phyloP scores from a whole-genome alignment of 2,888 invertebrate genomes.

The Polymixis flavicincta region DNA sequence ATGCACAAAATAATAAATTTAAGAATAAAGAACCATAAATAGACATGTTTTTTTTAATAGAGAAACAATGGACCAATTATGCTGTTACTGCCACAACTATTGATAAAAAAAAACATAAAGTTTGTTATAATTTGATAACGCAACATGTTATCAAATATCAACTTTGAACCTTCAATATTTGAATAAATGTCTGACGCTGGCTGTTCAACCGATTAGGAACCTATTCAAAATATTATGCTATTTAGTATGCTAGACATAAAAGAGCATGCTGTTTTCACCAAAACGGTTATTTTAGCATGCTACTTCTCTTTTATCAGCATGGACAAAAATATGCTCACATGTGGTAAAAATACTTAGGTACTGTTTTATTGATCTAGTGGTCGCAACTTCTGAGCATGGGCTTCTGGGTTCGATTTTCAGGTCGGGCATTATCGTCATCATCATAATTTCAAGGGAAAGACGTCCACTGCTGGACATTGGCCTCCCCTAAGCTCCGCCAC shows the following conservation, averaged over 20 bases:
- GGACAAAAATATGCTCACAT: too few species aligned
- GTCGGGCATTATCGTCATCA: too few species aligned
- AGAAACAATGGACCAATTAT: conserved; percentile 14
- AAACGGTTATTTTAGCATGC: background rate
- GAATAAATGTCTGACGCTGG: background rate
- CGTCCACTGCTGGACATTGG: too few species aligned
- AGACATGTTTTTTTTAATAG: too few species aligned
- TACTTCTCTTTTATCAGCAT: background rate
- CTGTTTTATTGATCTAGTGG: too few species aligned
- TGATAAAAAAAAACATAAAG: background rate
- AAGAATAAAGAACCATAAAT: background rate
- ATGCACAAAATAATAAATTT: background rate
- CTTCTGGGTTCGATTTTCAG: too few species aligned
- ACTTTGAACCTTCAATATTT: conserved; percentile 51
- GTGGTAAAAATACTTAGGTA: too few species aligned
- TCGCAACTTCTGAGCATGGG: too few species aligned
- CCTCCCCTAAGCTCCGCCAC: too few species aligned
- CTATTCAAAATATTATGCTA: background rate
- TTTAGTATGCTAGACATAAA: background rate
- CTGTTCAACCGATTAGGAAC: background rate
- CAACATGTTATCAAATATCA: conserved; percentile 24
- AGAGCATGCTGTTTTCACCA: background rate
- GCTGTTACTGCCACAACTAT: background rate
- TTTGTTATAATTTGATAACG: conserved; percentile 18
- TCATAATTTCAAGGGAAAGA: too few species aligned